Percentiles rank a stretch among this genome's conserved stretches.
Evolutionary conservation across 2,797 vertebrate species (phyloP).

Genomic region (Notoglanidium macrostoma): DNA sequence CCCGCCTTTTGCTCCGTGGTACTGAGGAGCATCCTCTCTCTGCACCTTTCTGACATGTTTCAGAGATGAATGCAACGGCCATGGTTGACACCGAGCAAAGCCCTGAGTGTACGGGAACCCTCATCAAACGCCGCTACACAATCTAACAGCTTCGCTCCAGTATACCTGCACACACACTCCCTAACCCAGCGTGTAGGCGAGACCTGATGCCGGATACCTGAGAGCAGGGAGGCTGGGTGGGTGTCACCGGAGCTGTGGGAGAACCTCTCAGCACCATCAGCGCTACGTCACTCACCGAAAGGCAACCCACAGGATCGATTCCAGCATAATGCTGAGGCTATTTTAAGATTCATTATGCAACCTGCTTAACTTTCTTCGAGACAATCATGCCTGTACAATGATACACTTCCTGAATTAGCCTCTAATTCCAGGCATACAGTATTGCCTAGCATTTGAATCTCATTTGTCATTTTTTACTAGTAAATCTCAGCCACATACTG

Average conservation of each 20-base stretch:
- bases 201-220: slow-evolving; percentile 52
- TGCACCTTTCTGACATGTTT: slow-evolving; percentile 20
- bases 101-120: neutral
- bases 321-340: slow-evolving; percentile 40
- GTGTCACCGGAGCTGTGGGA: slow-evolving; percentile 52
- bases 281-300: slow-evolving; percentile 41
- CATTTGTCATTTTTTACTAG: neutral
- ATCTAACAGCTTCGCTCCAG: slow-evolving; percentile 33
- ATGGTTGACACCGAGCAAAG: neutral
- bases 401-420: slow-evolving; percentile 35
- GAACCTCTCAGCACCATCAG: slow-evolving; percentile 44
- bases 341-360: slow-evolving; percentile 54
- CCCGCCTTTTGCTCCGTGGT: neutral
- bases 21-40: neutral
- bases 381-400: slow-evolving; percentile 38
- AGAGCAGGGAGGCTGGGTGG: slow-evolving; percentile 34
- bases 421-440: neutral
- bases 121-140: neutral
- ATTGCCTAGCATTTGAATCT: neutral
- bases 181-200: slow-evolving; percentile 34
- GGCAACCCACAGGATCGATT: slow-evolving; percentile 40
- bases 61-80: slow-evolving; percentile 20
- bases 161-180: slow-evolving; percentile 12
- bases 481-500: neutral
- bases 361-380: slow-evolving; percentile 46